Conservation (phyloP, 2,113 vertebrate species). For the Dunckerocampus dactyliophorus region DNA sequence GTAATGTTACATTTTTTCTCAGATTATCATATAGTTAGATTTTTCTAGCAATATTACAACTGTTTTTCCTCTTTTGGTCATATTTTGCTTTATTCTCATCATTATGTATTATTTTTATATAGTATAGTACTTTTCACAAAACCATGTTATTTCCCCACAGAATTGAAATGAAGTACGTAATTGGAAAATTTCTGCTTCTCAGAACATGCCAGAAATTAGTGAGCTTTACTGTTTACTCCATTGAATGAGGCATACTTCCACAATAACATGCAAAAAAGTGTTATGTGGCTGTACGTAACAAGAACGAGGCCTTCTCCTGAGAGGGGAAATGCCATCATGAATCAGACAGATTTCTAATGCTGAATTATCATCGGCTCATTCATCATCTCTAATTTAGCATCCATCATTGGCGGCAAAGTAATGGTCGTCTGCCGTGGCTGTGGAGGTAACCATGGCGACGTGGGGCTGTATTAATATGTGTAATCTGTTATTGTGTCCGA, state of each 20-base stretch:
- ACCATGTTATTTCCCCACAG: no score
- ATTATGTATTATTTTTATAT: no score
- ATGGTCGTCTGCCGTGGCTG: conserved; percentile 42
- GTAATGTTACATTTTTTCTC: no score
- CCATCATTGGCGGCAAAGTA: conserved; percentile 40
- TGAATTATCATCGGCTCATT: conserved; percentile 45
- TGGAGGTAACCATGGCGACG: conserved; percentile 54
- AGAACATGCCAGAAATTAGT: not conserved
- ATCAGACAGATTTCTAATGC: conserved; percentile 27
- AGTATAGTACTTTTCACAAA: no score
- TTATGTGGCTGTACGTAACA: conserved; percentile 5
- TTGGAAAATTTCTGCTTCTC: not conserved
- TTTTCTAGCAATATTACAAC: not conserved
- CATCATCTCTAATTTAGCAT: conserved; percentile 35
- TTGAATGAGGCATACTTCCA: not conserved
- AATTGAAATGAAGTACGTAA: no score
- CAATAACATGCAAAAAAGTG: conserved; percentile 18
- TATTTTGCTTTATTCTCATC: no score
- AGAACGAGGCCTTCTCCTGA: conserved; percentile 7
- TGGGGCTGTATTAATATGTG: conserved; percentile 61
- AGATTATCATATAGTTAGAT: no score
- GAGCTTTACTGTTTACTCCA: not conserved
- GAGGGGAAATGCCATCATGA: conserved; percentile 8
- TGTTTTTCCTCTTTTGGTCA: not conserved
- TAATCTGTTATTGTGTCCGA: conserved; percentile 67